Base-by-base conservation (phyloP, 2,888 invertebrate genomes). In the Patella pellucida region DNA sequence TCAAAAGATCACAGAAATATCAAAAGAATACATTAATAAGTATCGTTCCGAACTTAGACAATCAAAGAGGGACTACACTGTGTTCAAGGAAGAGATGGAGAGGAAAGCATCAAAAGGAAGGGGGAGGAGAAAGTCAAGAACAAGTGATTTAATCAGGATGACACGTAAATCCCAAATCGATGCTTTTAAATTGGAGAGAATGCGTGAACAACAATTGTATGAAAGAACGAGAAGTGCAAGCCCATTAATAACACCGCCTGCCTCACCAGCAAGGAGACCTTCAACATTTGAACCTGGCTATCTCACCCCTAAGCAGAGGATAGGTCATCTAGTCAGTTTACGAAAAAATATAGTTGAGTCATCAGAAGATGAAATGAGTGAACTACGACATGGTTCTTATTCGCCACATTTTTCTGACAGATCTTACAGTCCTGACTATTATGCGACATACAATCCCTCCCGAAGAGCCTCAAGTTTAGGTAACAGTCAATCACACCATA, bases 171-270 rank as follows among this genome's bases (percentile, higher is more conserved):
- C 88, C 31, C 85, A 87, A 72, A 83, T 89, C 51, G 88, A 90
- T 78, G 86, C 88, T 9, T 90, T 90, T 78, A 88, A 84, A 74
- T 77, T 87, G 12, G 90, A 90, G 80, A 81, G 89, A 71, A 73
- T 83, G 76, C 75, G 86, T 72, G 88, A 89, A 74, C 83, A 86
- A 68, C 81, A 82, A 73, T 81, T 81, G 50, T 82, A 84, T 79
- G 82, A 82, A 56, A 81, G 83, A 71, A 79, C 82, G 7, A 78
- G 82, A 74, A 78, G 81, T 9, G 77, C 79, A 50, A 82, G 78
- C 51, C 81, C 83, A 56, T 52, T 76, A 14, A 79, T 76, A 51
- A 79, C 77, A 19, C 69, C 74, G 16, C 75, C 83, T 52, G 52
- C 54, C 0, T 71, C 72, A 12, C 50, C 76, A n/a, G 74, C 69